phyloP scores from a whole-genome alignment of 2,888 invertebrate genomes.

The Charanyca ferruginea region DNA sequence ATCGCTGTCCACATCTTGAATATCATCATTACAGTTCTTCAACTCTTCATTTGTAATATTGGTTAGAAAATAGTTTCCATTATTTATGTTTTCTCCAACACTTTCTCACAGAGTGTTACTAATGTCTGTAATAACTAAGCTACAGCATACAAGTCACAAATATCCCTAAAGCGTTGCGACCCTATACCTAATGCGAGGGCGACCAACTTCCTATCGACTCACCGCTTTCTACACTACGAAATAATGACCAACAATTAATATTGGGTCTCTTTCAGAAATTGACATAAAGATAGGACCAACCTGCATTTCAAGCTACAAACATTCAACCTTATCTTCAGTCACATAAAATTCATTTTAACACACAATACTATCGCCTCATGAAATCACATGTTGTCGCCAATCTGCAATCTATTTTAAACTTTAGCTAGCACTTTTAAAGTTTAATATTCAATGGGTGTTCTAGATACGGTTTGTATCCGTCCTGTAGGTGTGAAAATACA shows the following conservation, averaged over 20 bases:
- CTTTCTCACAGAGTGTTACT: conserved; percentile 54
- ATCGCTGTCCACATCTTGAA: conserved; percentile 13
- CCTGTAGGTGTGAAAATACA: conserved; percentile 64
- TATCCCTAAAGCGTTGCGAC: conserved; percentile 65
- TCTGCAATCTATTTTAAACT: conserved; percentile 46
- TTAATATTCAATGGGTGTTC: conserved; percentile 49
- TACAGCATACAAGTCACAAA: conserved; percentile 53
- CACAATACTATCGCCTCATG: conserved; percentile 22
- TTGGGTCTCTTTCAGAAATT: conserved; percentile 64
- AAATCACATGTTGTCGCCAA: conserved; percentile 52
- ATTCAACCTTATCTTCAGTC: conserved; percentile 41
- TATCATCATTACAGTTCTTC: conserved; percentile 6
- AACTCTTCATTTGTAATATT: conserved; percentile 38
- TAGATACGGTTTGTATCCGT: conserved; percentile 56
- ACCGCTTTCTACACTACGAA: conserved; percentile 83
- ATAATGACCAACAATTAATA: conserved; percentile 87
- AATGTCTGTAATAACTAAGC: conserved; percentile 52
- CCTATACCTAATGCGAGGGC: conserved; percentile 75
- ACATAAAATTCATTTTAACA: conserved; percentile 39
- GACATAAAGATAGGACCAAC: conserved; percentile 57
- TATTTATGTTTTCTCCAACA: conserved; percentile 54
- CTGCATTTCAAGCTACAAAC: conserved; percentile 26
- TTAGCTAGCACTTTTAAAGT: conserved; percentile 43
- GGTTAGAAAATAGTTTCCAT: conserved; percentile 52
- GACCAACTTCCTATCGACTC: conserved; percentile 75